Base-by-base conservation (phyloP, 2,888 invertebrate genomes). In the Leptinotarsa tumamoca region DNA sequence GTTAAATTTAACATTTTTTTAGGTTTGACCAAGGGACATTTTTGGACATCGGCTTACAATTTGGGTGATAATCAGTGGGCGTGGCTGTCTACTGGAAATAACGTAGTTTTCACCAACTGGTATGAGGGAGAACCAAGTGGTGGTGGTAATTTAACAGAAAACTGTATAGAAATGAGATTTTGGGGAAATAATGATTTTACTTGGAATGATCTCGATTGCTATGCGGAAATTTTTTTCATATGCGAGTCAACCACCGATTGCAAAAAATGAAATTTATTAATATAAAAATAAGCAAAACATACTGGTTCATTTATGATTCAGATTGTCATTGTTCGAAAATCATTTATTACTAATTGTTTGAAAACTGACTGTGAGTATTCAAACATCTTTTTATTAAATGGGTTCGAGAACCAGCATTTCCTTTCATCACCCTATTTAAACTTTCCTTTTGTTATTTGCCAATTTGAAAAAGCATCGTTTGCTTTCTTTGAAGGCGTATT, bases 41-140 rank as follows among this genome's bases (percentile, higher is more conserved):
- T 27, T 10, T 78, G 78, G 78, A 75, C 75, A 2, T 73, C 78
- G 13, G 78, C 67, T n/a, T 71, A 74, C 3, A 77, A 77, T 67
- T 61, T 69, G 18, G 74, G 49, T 10, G 71, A 72, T 21, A 23
- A 72, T 50, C 61, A 73, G 49, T 78, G 75, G 75, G 58, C 71
- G 23, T 78, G 77, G 77, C 21, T 78, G 13, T 78, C 77, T 7
- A 74, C 73, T 0, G 77, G 77, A 17, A 73, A 78, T 21, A 70
- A 78, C 14, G 52, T 78, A 17, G 33, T 54, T 27, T 78, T 70
- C 49, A 15, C 67, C 51, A 78, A 78, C 21, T 78, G 77, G 77
- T 75, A 75, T 56, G 72, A 75, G 10, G 77, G 75, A 43, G 75
- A 78, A 71, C 77, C 77, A 4, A 68, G 50, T 43, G 49, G 33